A percentile compares a stretch with the other conserved stretches of the same genome.
These are phyloP conservation scores for Callipepla californica DNA, from an alignment of 2,113 vertebrate genomes.

Conservation along the genomic window DNA sequence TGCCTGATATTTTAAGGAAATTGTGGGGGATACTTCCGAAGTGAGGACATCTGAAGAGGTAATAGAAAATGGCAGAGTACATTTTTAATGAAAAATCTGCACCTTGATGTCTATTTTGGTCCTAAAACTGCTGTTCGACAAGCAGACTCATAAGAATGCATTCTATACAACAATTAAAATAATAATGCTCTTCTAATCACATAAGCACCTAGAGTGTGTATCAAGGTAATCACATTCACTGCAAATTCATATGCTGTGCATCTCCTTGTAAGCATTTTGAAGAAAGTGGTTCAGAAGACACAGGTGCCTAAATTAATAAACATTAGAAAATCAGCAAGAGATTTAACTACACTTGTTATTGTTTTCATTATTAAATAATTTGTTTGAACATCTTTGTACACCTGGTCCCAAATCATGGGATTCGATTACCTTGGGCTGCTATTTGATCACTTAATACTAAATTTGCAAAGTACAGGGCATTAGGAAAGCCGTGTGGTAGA, in stretches of 20 bases:
- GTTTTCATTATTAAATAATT: conserved; percentile 89
- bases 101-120: conserved; percentile 59
- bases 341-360: conserved; percentile 83
- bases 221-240: conserved; percentile 75
- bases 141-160: conserved; percentile 70
- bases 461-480: conserved; percentile 51
- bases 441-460: conserved; percentile 68
- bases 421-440: conserved; percentile 71
- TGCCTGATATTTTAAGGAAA: background rate
- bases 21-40: background rate
- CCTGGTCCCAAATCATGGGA: conserved; percentile 78
- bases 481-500: conserved; percentile 44
- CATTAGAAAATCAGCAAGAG: conserved; percentile 84
- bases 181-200: conserved; percentile 77
- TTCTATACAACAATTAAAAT: conserved; percentile 76
- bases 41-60: background rate
- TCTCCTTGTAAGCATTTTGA: conserved; percentile 72
- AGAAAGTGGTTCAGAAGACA: conserved; percentile 76
- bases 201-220: conserved; percentile 65
- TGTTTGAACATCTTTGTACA: conserved; percentile 79
- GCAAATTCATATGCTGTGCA: conserved; percentile 74
- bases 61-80: background rate
- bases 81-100: conserved; percentile 64
- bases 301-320: conserved; percentile 89
- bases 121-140: conserved; percentile 72